A percentile compares a stretch with the other conserved stretches of the same genome.
phyloP scores from a whole-genome alignment of 2,113 vertebrate species.

The Agelaius phoeniceus region DNA sequence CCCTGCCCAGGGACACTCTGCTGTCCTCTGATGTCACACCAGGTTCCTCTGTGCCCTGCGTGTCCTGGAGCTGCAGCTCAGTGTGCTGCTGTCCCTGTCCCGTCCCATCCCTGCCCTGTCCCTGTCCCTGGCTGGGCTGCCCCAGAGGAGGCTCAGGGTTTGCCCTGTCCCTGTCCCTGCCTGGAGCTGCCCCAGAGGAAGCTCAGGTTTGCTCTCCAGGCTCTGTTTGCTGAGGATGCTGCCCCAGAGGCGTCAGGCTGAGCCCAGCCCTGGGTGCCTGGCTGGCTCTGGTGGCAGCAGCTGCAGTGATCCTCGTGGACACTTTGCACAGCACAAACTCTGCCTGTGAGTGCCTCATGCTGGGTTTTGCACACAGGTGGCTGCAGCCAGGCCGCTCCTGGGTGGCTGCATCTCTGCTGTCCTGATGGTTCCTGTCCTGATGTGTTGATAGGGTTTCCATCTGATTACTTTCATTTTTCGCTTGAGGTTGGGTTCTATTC shows the following conservation, averaged over 20 bases:
- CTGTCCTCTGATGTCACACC: too few species aligned
- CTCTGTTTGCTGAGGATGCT: neutral
- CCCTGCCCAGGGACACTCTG: too few species aligned
- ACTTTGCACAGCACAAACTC: rapidly evolving
- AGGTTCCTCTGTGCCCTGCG: neutral
- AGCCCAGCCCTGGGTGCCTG: neutral
- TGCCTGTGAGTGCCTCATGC: rapidly evolving
- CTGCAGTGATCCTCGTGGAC: neutral
- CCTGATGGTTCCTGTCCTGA: neutral
- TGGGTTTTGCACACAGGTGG: rapidly evolving
- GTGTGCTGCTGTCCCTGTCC: too few species aligned
- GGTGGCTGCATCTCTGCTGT: neutral
- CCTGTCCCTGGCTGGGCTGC: too few species aligned
- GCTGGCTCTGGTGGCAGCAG: neutral
- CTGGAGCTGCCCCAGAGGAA: too few species aligned
- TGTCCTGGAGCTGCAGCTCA: neutral
- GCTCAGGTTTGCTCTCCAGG: too few species aligned
- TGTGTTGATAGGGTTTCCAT: neutral
- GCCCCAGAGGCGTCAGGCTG: neutral
- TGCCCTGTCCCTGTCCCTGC: neutral
- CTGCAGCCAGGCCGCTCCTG: neutral
- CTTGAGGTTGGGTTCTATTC: neutral
- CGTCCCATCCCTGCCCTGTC: too few species aligned
- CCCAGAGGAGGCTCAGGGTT: too few species aligned
- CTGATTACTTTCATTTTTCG: neutral